These are phyloP conservation scores for Salvelinus fontinalis DNA, from an alignment of 2,113 vertebrate genomes.

Conservation along the genomic window DNA sequence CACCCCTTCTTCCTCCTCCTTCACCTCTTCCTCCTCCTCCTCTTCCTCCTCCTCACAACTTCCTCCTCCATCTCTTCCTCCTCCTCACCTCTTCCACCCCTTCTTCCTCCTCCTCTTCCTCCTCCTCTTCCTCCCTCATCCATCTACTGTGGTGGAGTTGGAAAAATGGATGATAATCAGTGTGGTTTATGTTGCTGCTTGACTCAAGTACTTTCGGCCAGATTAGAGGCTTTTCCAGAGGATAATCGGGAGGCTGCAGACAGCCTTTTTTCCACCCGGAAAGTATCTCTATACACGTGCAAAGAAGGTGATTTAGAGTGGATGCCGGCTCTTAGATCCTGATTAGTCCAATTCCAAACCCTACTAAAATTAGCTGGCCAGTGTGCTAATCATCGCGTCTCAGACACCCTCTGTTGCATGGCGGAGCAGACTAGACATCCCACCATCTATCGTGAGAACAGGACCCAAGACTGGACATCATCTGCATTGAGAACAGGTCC, in stretches of 20 bases:
- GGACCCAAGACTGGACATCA: conserved; percentile 36
- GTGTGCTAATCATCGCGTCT: conserved; percentile 77
- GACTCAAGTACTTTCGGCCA: conserved; percentile 81
- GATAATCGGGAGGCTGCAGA: conserved; percentile 82
- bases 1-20: neutral
- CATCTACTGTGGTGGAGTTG: conserved; percentile 33
- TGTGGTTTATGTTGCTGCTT: conserved; percentile 87
- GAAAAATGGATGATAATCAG: conserved; percentile 79
- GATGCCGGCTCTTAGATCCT: conserved; percentile 82
- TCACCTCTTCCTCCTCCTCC: neutral
- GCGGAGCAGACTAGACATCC: conserved; percentile 33
- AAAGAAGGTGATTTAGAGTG: conserved; percentile 76
- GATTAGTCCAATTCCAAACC: conserved; percentile 80
- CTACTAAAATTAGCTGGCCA: conserved; percentile 80
- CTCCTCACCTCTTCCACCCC: neutral
- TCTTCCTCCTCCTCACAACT: neutral
- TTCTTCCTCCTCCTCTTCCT: conserved; percentile 8
- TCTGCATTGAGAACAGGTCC: neutral
- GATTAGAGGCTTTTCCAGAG: conserved; percentile 85
- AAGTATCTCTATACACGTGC: conserved; percentile 72
- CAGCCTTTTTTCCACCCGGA: conserved; percentile 80
- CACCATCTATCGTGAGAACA: conserved; percentile 35
- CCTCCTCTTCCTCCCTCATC: conserved; percentile 8
- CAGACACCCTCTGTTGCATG: conserved; percentile 49
- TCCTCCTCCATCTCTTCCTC: neutral